Base-by-base conservation (phyloP, 2,797 vertebrate genomes). In the Lerista edwardsae region DNA sequence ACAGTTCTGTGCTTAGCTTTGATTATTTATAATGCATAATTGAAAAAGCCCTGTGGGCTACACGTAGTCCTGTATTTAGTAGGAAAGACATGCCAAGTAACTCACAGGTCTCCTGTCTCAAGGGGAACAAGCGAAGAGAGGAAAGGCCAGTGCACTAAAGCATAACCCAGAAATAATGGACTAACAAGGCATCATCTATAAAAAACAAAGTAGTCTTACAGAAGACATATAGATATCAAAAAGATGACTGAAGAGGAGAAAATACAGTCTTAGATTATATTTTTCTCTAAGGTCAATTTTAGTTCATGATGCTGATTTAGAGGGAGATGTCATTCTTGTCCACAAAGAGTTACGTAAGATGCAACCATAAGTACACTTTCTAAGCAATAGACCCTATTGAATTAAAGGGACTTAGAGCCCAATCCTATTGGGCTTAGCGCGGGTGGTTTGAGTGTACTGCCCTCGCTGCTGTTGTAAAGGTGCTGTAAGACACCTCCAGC, bases 1-100 rank as follows among this genome's bases (percentile, higher is more conserved):
- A 90, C 21, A 51, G 8, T 71, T 83, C 3, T 55, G 71, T 12
- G 75, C 41, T 55, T 55, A 55, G 51, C 51, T 79, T 85, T 47
- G 82, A 67, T 68, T 73, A 79, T 79, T 86, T 75, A 1, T 86
- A 77, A 72, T 89, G 85, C 86, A 86, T 90, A 88, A 67, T 68
- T 89, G 80, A 82, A 91, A 87, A 6, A 88, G 34, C 12, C 55
- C 87, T 75, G 36, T 71, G 81, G 82, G 73, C 55, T 36, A 41
- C 89, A 75, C 61, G 80, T 31, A 71, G 51, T 85, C 41, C 65
- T 86, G 64, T 1, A 29, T 83, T 59, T 68, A 87, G 78, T 27
- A 65, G 51, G 27, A 80, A 8, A n/a, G 71, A 23, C 10, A 5
- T 80, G 65, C 62, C 80, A 75, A 68, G 73, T 39, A 84, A 76